Evolutionary conservation across 2,888 invertebrate species (phyloP), one percentile per base, ranked within the genome.

Genomic region (Callimorpha dominula): DNA sequence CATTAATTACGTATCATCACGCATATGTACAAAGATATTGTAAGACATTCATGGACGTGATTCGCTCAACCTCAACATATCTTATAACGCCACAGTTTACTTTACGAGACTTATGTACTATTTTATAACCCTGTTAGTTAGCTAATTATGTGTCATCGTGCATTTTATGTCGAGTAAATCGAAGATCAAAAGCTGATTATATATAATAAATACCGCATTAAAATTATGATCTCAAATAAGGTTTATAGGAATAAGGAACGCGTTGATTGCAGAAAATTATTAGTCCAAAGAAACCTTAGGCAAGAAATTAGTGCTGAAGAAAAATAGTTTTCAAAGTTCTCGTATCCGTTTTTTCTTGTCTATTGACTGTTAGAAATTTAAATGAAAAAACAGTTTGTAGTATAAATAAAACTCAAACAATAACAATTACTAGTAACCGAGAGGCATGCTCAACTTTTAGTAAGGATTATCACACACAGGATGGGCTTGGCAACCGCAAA

Each of bases 1-100:
- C 78, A 83, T 83, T 80, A 76, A 78, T 80, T 71, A 60, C 49
- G 49, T 68, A 69, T 72, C 72, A 31, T 31, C 31, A 31, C 2
- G 31, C 31, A 31, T 31, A 31, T 31, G 31, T 31, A 31, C 31
- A 31, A 31, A 31, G 31, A 31, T 31, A 31, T 31, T 31, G 31
- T 31, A 31, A 31, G 31, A 31, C 31, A 31, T 31, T 31, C 31
- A 31, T 31, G 31, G 31, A 31, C 31, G 31, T 31, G 31, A 31
- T 31, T 31, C 31, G 31, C 31, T 31, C 31, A 31, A 31, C 31
- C 31, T 31, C 31, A 31, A 31, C 31, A 31, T 31, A 31, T 31
- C 31, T 31, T 31, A 31, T 2, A 31, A 31, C 31, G 31, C 31
- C 31, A 31, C 31, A 31, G 31, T 31, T 31, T 31, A 31, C 31